Base-by-base conservation (phyloP, 2,888 invertebrate genomes). In the Cryptops parisi region DNA sequence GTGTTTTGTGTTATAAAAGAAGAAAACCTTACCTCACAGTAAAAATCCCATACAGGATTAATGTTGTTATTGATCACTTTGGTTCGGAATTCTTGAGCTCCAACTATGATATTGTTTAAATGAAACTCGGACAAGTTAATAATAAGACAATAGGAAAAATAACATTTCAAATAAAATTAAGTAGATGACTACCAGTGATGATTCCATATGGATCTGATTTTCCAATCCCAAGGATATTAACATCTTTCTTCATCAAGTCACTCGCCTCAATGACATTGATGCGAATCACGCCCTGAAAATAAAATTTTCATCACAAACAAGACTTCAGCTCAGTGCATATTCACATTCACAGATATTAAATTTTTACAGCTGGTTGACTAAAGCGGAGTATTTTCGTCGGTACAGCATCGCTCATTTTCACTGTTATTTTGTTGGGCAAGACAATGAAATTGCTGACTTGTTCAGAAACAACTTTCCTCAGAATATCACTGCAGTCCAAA, bases 121-220 rank as follows among this genome's bases (percentile, higher is more conserved):
- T n/a, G n/a, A n/a, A n/a, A n/a, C n/a, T n/a, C n/a, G n/a, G n/a
- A n/a, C n/a, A n/a, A n/a, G n/a, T n/a, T 15, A 3, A 26, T 55
- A 48, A 52, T 12, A 27, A 2, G 26, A 54, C 25, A 24, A 15
- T 15, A 44, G 12, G 21, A 23, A 2, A 44, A 44, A 15, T n/a
- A 15, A 22, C 21, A 27, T 41, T 9, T 52, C 4, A 19, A 25
- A 52, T 43, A 24, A 45, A 47, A 27, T 24, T 38, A 24, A 4
- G 23, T 17, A 48, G 23, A 25, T 44, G 54, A 57, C 56, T 61
- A 71, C 70, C 67, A 57, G 63, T 63, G 41, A 71, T 76, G 52
- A 91, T 79, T 46, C 87, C 87, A 70, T 97, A 98, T 2, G 98
- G 97, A 76, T 98, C 97, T 0, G 94, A 94, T 74, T 96, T 96